These are phyloP conservation scores for Florisuga fusca DNA, from an alignment of 2,797 vertebrate species.

Conservation along the genomic window DNA sequence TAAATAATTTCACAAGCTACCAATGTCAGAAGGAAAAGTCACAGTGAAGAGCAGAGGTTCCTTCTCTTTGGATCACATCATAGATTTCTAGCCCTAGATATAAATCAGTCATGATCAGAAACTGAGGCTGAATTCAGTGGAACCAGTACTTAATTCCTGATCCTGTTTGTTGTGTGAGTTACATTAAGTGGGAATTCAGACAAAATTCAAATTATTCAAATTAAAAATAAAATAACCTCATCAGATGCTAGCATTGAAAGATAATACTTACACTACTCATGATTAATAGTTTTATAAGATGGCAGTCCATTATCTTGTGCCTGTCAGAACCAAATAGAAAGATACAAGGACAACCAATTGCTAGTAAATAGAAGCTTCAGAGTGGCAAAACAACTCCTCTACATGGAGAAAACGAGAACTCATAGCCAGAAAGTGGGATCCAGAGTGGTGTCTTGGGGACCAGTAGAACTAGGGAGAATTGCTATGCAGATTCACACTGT, in stretches of 20 bases:
- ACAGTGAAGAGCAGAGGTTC: not conserved
- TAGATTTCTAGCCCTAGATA: not conserved
- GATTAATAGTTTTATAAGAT: not conserved
- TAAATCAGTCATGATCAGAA: not conserved
- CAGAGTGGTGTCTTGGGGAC: not conserved
- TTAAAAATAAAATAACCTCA: not conserved
- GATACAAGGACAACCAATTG: not conserved
- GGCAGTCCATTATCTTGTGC: not conserved
- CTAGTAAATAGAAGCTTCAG: not conserved
- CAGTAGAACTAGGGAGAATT: not conserved
- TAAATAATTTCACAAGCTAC: not conserved
- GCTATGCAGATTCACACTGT: not conserved
- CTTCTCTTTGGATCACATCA: not conserved
- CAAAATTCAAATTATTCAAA: not conserved
- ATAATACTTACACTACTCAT: not conserved
- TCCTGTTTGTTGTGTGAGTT: not conserved
- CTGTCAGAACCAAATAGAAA: not conserved
- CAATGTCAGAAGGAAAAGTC: not conserved
- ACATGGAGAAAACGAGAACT: not conserved
- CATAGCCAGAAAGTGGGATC: not conserved
- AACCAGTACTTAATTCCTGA: not conserved
- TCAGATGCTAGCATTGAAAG: not conserved
- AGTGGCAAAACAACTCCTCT: not conserved
- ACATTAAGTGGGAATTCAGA: not conserved
- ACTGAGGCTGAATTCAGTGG: not conserved